Base-by-base conservation (phyloP, 2,888 invertebrate genomes). In the Autographa gamma region DNA sequence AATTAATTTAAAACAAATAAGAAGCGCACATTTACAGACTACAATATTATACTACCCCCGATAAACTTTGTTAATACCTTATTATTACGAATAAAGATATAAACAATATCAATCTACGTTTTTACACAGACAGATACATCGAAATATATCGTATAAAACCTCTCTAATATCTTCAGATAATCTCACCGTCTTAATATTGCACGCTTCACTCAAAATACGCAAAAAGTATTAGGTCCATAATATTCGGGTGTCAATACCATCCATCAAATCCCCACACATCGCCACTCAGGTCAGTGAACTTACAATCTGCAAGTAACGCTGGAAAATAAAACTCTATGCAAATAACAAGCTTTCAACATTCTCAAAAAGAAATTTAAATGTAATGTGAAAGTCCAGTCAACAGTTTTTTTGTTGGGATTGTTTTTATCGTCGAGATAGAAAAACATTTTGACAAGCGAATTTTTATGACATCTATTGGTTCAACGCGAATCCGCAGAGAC, bases 261-360 rank as follows among this genome's bases (percentile, higher is more conserved):
- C 80, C 63, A 81, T 81, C 80, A 81, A 73, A 25, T 48, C 18
- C 52, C 71, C 66, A 69, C 71, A 79, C 70, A 60, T 68, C 72
- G 63, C 19, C 68, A 60, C 67, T 9, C n/a, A 14, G 79, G 82
- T 69, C 68, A 71, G 68, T 70, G 69, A 71, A 7, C 38, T 61
- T 2, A 58, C 48, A 31, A 71, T 75, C 65, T 60, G 73, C 70
- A 66, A 77, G 64, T 61, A 73, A 73, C 54, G 67, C 67, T 31
- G 54, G 16, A 69, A 67, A 38, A 64, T 16, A 73, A 72, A 69
- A 78, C 52, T 75, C 19, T 73, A 80, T 75, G 70, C 63, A 72
- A 80, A 76, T 78, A 19, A 48, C 43, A 54, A 43, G 34, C 48
- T 41, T 63, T 66, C 61, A 62, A 71, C 61, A 71, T 62, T 67